Conservation (phyloP, 1,140 invertebrate species). For the Drosophila mauritiana region DNA sequence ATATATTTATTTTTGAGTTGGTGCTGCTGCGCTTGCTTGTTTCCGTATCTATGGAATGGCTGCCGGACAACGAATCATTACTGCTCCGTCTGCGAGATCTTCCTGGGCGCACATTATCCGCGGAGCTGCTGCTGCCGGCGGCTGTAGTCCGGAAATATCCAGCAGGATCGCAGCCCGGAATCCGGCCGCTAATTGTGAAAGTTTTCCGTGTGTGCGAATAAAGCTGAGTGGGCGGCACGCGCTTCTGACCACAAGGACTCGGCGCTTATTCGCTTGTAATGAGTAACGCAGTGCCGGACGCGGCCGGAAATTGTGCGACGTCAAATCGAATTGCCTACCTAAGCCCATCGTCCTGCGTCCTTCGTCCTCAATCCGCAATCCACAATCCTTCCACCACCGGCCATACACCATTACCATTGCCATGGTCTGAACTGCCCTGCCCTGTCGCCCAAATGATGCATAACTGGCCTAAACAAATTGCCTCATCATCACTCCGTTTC, state of each 20-base stretch:
- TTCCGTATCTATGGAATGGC: constrained; percentile 40
- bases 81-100: constrained; percentile 46
- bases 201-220: constrained; percentile 20
- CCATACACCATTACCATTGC: no score
- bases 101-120: constrained; percentile 54
- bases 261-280: constrained; percentile 33
- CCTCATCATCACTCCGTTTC: constrained; percentile 51
- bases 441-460: constrained; percentile 36
- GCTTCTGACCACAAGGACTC: constrained; percentile 20
- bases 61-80: constrained; percentile 56
- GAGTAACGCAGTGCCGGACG: constrained; percentile 23
- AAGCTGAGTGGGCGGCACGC: constrained; percentile 10
- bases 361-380: constrained; percentile 1
- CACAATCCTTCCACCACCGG: no score
- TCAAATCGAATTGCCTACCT: constrained; percentile 43
- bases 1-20: constrained; percentile 15
- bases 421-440: not conserved
- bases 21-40: constrained; percentile 63
- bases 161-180: constrained; percentile 3
- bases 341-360: constrained; percentile 2
- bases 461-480: constrained; percentile 63
- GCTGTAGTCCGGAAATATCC: not conserved
- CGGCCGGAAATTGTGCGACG: constrained; percentile 36
- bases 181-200: constrained; percentile 6
- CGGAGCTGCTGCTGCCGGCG: constrained; percentile 6